These are phyloP conservation scores for Tragopan temminckii DNA, from an alignment of 2,797 vertebrate species.

Conservation along the genomic window DNA sequence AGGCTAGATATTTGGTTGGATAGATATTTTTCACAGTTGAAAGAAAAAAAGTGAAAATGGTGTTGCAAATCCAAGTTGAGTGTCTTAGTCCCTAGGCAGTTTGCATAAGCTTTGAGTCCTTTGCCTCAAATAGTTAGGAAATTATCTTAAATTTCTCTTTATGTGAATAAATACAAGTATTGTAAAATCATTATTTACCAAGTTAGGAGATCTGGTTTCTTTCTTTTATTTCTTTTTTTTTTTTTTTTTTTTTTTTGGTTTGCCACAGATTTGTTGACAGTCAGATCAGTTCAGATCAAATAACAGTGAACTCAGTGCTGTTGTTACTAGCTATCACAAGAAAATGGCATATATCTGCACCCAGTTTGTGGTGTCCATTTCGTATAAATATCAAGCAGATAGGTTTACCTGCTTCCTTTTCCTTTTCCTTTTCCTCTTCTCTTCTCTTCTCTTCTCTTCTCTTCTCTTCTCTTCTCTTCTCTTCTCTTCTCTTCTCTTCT, in stretches of 20 bases:
- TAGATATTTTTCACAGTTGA: not conserved
- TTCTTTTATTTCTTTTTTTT: not conserved
- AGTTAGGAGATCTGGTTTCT: not conserved
- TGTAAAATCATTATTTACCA: not conserved
- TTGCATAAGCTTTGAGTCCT: not conserved
- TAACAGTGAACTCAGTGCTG: not conserved
- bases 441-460: no score
- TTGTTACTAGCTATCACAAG: not conserved
- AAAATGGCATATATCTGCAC: not conserved
- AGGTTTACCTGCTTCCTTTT: not conserved
- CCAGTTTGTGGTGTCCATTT: not conserved
- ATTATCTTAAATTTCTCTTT: conserved; percentile 2
- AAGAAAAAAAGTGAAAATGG: not conserved
- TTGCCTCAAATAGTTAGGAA: not conserved
- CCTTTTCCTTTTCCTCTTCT: no score
- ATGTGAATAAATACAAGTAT: conserved; percentile 16
- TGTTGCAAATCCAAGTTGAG: not conserved
- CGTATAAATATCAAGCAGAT: not conserved
- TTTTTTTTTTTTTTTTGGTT: not conserved
- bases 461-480: not conserved
- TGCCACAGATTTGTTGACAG: not conserved
- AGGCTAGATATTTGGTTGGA: accelerated
- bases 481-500: not conserved
- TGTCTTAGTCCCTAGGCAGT: not conserved
- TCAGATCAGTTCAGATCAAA: conserved; percentile 11